Evolutionary conservation across 1,140 invertebrate species (phyloP).

Genomic region (Heliconius nattereri): DNA sequence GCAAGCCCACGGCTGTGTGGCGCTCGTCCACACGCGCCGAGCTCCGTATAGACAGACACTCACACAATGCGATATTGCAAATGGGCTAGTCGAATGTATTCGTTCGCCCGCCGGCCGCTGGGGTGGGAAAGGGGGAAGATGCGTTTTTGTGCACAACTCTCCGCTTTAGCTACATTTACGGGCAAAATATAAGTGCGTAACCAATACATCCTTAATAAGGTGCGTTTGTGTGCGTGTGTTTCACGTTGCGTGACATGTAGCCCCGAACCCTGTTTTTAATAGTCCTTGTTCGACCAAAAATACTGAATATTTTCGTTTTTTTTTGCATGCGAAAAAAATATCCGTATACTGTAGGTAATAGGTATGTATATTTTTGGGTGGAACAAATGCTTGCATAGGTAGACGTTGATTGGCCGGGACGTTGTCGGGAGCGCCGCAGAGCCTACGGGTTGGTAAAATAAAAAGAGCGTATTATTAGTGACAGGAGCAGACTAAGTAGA

Average conservation of each 20-base stretch:
- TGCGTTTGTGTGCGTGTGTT: conserved; percentile 48
- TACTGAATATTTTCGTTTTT: conserved; percentile 38
- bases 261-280: conserved; percentile 43
- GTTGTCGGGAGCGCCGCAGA: conserved; percentile 33
- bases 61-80: conserved; percentile 78
- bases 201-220: conserved; percentile 62
- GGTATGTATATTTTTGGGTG: conserved; percentile 37
- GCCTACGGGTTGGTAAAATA: conserved; percentile 57
- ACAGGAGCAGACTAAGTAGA: conserved; percentile 71
- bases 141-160: conserved; percentile 79
- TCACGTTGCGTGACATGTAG: conserved; percentile 45
- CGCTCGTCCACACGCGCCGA: conserved; percentile 45
- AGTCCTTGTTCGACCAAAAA: conserved; percentile 39
- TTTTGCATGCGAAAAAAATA: conserved; percentile 32
- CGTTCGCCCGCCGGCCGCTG: conserved; percentile 69
- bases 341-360: conserved; percentile 27
- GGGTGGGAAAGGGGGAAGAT: conserved; percentile 68
- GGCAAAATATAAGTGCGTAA: conserved; percentile 76
- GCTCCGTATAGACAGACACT: conserved; percentile 59
- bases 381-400: conserved; percentile 35
- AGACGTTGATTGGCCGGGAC: conserved; percentile 38
- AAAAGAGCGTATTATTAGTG: conserved; percentile 71
- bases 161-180: conserved; percentile 72
- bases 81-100: conserved; percentile 80
- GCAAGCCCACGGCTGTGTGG: conserved; percentile 64